Conservation (phyloP, 1,140 invertebrate genomes). For the Patella vulgata region DNA sequence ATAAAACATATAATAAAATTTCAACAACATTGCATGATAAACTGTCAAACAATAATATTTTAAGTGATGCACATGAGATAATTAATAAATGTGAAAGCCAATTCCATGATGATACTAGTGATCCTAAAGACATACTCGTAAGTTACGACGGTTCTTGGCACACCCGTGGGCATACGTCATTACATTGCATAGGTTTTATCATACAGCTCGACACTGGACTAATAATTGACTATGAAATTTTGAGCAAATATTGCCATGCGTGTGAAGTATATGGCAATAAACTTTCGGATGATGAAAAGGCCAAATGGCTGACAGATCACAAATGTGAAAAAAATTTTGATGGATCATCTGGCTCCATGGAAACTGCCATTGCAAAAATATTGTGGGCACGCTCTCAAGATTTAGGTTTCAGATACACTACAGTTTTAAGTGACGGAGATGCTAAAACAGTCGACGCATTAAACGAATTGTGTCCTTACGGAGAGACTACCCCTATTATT, state of each 20-base stretch:
- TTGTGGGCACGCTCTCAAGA: background rate
- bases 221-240: background rate
- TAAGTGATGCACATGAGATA: no score
- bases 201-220: constrained; percentile 5
- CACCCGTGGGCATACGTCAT: constrained; percentile 7
- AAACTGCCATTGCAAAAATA: background rate
- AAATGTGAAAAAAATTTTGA: constrained; percentile 6
- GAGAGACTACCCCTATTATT: background rate
- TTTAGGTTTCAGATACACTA: background rate
- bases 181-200: background rate
- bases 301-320: background rate
- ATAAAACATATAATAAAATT: no score
- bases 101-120: background rate
- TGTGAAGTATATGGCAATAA: background rate
- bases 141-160: constrained; percentile 11
- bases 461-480: background rate
- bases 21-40: no score
- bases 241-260: constrained; percentile 5
- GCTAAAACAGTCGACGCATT: background rate
- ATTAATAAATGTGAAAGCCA: background rate
- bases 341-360: constrained; percentile 6
- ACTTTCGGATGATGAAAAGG: background rate
- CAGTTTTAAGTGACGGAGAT: constrained; percentile 1
- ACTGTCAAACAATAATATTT: no score
- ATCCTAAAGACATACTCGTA: constrained; percentile 3